phyloP scores from a whole-genome alignment of 2,888 invertebrate genomes.

The Notodonta dromedarius region DNA sequence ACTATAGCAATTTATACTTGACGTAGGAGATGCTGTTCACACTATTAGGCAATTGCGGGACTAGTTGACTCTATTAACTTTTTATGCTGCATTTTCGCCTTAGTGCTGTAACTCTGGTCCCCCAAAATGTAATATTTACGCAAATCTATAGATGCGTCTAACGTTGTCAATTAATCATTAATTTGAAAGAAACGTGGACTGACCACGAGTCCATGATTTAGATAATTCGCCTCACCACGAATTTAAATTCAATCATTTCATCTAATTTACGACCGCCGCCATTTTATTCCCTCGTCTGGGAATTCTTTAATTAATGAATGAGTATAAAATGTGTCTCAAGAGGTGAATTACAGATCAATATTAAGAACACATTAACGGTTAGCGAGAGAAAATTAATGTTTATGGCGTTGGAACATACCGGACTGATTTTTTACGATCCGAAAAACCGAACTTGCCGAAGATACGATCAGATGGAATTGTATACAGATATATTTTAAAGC shows the following conservation, averaged over 20 bases:
- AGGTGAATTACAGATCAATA: not conserved
- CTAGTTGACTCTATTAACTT: too few species aligned
- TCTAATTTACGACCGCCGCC: not conserved
- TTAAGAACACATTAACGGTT: conserved; percentile 8
- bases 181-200: too few species aligned
- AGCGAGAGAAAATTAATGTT: conserved; percentile 3
- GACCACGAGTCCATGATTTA: not conserved
- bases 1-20: too few species aligned
- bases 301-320: conserved; percentile 4
- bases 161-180: too few species aligned
- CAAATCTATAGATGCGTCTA: too few species aligned
- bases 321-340: conserved; percentile 1
- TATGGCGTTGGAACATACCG: conserved; percentile 2
- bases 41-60: too few species aligned
- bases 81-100: too few species aligned
- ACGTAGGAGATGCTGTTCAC: too few species aligned
- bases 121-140: too few species aligned
- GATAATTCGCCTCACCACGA: not conserved
- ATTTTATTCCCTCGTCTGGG: not conserved
- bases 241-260: not conserved
- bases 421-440: conserved; percentile 3
- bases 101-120: too few species aligned
- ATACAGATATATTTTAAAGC: too few species aligned
- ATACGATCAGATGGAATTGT: too few species aligned
- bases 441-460: not conserved